phyloP scores from a whole-genome alignment of 2,797 vertebrate species.

The Merluccius polli region DNA sequence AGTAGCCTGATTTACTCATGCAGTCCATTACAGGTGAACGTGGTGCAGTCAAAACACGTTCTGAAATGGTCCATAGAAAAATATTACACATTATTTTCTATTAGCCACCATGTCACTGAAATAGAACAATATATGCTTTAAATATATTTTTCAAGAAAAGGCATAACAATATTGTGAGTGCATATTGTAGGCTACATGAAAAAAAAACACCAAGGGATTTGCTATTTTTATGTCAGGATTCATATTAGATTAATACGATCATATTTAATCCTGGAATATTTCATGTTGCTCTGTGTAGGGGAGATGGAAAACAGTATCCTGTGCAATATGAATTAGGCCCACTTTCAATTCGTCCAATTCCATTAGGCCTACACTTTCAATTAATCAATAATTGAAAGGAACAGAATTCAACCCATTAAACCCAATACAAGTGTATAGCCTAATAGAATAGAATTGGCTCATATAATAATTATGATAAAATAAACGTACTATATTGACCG shows the following conservation, averaged over 20 bases:
- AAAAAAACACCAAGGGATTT: constrained; percentile 51
- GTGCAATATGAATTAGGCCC: background rate
- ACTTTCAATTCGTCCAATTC: background rate
- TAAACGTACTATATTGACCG: background rate
- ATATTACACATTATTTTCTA: background rate
- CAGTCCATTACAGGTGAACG: background rate
- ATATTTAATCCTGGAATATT: constrained; percentile 48
- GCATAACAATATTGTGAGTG: background rate
- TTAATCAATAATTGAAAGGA: background rate
- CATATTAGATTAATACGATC: constrained; percentile 46
- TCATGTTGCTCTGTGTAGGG: constrained; percentile 5
- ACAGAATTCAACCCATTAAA: background rate
- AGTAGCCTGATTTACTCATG: background rate
- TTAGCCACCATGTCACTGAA: background rate
- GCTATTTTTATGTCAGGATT: constrained; percentile 35
- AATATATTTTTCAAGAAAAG: background rate
- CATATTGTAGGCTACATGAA: constrained; percentile 12
- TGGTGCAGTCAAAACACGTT: background rate
- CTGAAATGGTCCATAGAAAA: background rate
- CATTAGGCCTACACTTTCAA: no score
- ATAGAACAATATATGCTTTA: background rate
- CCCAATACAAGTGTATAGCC: background rate
- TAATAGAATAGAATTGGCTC: no score
- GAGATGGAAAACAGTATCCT: background rate
- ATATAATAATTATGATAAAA: background rate